Evolutionary conservation across 2,888 invertebrate genomes (phyloP).

Genomic region (Adelognathus sp.): DNA sequence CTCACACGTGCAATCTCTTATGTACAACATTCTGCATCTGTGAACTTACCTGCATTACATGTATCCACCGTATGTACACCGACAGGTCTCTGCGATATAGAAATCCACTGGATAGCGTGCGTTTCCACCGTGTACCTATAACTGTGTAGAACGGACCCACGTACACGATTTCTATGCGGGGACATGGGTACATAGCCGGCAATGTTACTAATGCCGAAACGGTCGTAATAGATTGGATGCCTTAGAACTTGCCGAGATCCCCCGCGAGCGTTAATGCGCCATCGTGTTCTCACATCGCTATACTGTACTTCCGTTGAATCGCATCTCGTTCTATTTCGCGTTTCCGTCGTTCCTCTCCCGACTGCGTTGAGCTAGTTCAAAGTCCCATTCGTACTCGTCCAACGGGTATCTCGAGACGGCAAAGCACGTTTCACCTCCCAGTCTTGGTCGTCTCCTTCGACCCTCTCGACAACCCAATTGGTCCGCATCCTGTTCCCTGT

Average conservation of each 20-base stretch:
- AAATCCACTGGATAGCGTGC: background rate
- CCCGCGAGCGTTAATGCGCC: slow-evolving; percentile 66
- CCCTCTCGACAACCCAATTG: slow-evolving; percentile 7
- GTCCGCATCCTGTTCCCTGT: background rate
- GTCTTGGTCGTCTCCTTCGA: slow-evolving; percentile 25
- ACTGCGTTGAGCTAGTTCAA: slow-evolving; percentile 14
- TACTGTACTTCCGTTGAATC: slow-evolving; percentile 20
- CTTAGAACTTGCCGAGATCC: slow-evolving; percentile 72
- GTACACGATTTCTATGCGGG: slow-evolving; percentile 21
- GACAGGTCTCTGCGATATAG: background rate
- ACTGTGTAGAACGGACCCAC: slow-evolving; percentile 7
- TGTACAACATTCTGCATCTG: slow-evolving; percentile 14
- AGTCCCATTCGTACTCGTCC: slow-evolving; percentile 45
- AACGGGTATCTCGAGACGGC: slow-evolving; percentile 21
- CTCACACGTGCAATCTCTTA: slow-evolving; percentile 29
- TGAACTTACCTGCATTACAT: slow-evolving; percentile 6
- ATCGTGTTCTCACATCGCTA: slow-evolving; percentile 5
- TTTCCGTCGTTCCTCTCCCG: slow-evolving; percentile 24
- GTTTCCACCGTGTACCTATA: slow-evolving; percentile 17
- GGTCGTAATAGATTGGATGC: slow-evolving; percentile 77
- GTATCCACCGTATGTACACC: background rate
- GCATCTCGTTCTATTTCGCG: slow-evolving; percentile 22
- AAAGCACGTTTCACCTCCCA: slow-evolving; percentile 35
- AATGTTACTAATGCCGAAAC: slow-evolving; percentile 77
- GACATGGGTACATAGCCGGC: slow-evolving; percentile 68